Conservation (phyloP, 1,140 invertebrate species). For the Cataglyphis hispanica region DNA sequence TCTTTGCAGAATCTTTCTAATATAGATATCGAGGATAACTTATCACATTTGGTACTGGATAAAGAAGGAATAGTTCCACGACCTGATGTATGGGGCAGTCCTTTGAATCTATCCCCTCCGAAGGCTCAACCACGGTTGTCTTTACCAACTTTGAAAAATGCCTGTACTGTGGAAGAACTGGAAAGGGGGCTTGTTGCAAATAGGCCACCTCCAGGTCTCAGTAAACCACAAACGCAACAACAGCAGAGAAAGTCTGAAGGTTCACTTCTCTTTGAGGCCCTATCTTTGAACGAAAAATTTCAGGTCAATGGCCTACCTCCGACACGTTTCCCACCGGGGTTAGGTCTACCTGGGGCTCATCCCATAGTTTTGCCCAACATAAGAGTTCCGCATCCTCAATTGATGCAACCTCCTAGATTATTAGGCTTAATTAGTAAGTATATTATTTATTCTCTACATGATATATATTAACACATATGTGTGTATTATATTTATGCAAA, state of each 20-base stretch:
- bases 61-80: slow-evolving; percentile 85
- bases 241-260: slow-evolving; percentile 75
- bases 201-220: slow-evolving; percentile 81
- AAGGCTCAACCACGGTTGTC: slow-evolving; percentile 73
- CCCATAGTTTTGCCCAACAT: slow-evolving; percentile 79
- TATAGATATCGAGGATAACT: slow-evolving; percentile 84
- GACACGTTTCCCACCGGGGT: slow-evolving; percentile 83
- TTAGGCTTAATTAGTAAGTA: slow-evolving; percentile 78
- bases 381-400: slow-evolving; percentile 81
- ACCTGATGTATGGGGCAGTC: slow-evolving; percentile 87
- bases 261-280: slow-evolving; percentile 77
- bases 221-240: slow-evolving; percentile 82
- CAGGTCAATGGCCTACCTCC: slow-evolving; percentile 80
- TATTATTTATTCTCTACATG: slow-evolving; percentile 7
- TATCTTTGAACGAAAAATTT: slow-evolving; percentile 75
- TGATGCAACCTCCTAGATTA: slow-evolving; percentile 82
- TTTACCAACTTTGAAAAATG: slow-evolving; percentile 82
- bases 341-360: slow-evolving; percentile 76
- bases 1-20: slow-evolving; percentile 82
- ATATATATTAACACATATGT: not conserved
- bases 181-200: slow-evolving; percentile 86
- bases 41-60: slow-evolving; percentile 88
- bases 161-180: slow-evolving; percentile 88
- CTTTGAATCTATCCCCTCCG: slow-evolving; percentile 77
- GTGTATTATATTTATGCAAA: not conserved